Base-by-base conservation (phyloP, 2,113 vertebrate genomes). In the Gnathonemus echidnorhynchus region DNA sequence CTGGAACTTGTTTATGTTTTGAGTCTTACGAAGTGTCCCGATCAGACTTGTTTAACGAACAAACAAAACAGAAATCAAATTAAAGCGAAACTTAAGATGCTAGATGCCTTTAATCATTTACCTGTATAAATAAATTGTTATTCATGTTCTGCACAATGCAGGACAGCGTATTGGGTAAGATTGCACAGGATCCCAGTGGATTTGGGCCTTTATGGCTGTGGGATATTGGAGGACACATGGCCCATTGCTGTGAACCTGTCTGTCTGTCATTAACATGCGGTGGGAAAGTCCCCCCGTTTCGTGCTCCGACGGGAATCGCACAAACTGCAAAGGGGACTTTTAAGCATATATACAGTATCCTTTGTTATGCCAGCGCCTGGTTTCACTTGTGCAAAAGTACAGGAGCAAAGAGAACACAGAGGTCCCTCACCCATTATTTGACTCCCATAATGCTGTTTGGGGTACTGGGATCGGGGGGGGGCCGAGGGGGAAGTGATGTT, bases 271-370 rank as follows among this genome's bases (percentile, higher is more conserved):
- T 90, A 70, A 66, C 53, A 90, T 90, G 84, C 84, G n/a, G 84
- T 90, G 89, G 89, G 89, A 90, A 90, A 90, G 89, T 90, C 7
- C 70, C 7, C 17, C 84, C 5, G 15, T 74, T 74, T 13, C 21
- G 31, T 27, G 31, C 27, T 11, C 45, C 17, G 42, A 8, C 4
- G n/a, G 46, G 5, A 50, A 84, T 56, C 74, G 11, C 42, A 58
- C 53, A 15, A 62, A 85, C 39, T 21, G 19, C 27, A 53, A 52
- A 53, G 35, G 49, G 31, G 88, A 84, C 70, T 19, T 85, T 45
- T 83, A 42, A 58, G 89, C 52, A 52, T 56, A 31, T 45, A 31
- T 85, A 9, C 52, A 5, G 50, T 31, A 89, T 31, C 24, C 35
- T 89, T 13, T 53, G 8, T 56, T 39, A 6, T 42, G 24, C 45